Evolutionary conservation across 2,797 vertebrate genomes (phyloP).

Genomic region (Darevskia nairensis): DNA sequence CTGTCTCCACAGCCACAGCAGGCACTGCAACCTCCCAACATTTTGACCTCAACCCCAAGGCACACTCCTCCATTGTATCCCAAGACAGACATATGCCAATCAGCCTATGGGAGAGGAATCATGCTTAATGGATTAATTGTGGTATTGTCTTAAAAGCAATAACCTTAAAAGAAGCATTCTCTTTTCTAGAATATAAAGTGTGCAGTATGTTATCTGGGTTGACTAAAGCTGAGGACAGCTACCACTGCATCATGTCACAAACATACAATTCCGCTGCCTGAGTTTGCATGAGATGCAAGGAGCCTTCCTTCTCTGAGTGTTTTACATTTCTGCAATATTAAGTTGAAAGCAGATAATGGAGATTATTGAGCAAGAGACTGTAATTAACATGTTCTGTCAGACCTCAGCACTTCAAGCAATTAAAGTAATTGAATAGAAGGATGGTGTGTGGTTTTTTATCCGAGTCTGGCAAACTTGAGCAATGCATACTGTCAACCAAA

Average conservation of each 20-base stretch:
- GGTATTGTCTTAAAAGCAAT: background rate
- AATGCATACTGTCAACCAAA: background rate
- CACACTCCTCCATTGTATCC: background rate
- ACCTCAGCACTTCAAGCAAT: conserved; percentile 37
- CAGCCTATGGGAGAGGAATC: background rate
- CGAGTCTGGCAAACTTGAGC: conserved; percentile 35
- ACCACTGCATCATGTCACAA: background rate
- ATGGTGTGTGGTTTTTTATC: conserved; percentile 24
- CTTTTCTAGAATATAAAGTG: background rate
- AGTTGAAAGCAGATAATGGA: conserved; percentile 41
- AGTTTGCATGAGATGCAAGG: conserved; percentile 34
- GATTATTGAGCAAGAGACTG: conserved; percentile 27
- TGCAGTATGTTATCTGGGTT: background rate
- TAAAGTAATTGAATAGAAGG: conserved; percentile 44
- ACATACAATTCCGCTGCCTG: background rate
- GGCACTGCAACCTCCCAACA: too few species aligned
- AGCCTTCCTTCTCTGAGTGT: conserved; percentile 20
- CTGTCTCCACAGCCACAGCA: too few species aligned
- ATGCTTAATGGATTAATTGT: background rate
- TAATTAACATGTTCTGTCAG: conserved; percentile 53
- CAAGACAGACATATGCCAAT: too few species aligned
- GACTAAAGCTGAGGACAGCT: background rate
- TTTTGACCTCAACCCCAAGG: too few species aligned
- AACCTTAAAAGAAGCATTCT: background rate
- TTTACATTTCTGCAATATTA: conserved; percentile 50